Evolutionary conservation across 2,888 invertebrate genomes (phyloP).

Genomic region (Ophion ellenae): DNA sequence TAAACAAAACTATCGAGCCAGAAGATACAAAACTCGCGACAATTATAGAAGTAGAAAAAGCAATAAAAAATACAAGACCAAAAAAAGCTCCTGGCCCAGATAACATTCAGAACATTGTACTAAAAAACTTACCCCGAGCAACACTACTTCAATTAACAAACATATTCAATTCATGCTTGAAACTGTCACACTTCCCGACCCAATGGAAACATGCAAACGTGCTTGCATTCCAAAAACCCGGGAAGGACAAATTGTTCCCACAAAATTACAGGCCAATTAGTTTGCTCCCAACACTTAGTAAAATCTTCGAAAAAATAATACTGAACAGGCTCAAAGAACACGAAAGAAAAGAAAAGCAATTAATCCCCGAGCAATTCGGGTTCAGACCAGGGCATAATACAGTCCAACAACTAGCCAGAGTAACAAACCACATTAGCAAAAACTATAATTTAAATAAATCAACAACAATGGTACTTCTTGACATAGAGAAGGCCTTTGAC

Average conservation of each 20-base stretch:
- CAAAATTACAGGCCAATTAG: constrained; percentile 44
- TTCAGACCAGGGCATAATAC: constrained; percentile 70
- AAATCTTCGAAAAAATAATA: constrained; percentile 68
- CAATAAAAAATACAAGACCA: constrained; percentile 18
- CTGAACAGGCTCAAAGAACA: constrained; percentile 57
- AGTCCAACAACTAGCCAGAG: constrained; percentile 67
- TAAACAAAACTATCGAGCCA: neutral
- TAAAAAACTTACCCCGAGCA: constrained; percentile 44
- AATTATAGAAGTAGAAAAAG: neutral
- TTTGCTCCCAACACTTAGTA: constrained; percentile 63
- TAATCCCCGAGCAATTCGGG: constrained; percentile 68
- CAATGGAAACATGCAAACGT: constrained; percentile 60
- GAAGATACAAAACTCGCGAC: neutral
- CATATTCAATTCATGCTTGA: constrained; percentile 19
- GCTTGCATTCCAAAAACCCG: constrained; percentile 68
- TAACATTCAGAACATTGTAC: constrained; percentile 36
- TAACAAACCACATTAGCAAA: constrained; percentile 65
- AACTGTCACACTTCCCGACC: constrained; percentile 56
- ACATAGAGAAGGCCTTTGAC: constrained; percentile 73
- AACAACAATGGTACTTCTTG: constrained; percentile 67
- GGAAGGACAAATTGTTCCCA: constrained; percentile 56
- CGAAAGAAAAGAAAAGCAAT: constrained; percentile 51
- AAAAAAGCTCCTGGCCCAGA: constrained; percentile 42
- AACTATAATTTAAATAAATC: constrained; percentile 67
- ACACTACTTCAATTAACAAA: constrained; percentile 27